phyloP scores from a whole-genome alignment of 2,888 invertebrate genomes.

The Chrysina gloriosa region DNA sequence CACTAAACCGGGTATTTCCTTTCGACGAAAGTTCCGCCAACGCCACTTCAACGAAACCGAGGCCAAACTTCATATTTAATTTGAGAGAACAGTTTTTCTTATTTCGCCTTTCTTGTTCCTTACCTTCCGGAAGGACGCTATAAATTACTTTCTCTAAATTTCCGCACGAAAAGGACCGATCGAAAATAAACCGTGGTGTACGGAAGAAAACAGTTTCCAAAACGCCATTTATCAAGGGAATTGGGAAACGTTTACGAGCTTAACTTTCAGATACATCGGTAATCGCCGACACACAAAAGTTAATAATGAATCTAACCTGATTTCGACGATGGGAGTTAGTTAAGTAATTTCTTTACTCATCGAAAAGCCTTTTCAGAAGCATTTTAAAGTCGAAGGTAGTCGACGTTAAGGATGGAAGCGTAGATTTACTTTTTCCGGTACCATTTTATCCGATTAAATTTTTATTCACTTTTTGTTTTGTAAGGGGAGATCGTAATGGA shows the following conservation, averaged over 20 bases:
- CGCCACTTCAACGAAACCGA: conserved; percentile 1
- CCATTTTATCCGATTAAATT: conserved; percentile 30
- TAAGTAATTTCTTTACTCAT: not conserved
- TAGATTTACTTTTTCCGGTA: not conserved
- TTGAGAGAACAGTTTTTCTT: conserved; percentile 34
- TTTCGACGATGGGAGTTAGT: not conserved
- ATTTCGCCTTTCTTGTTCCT: conserved; percentile 14
- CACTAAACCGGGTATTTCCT: conserved; percentile 8
- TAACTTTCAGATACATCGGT: not conserved
- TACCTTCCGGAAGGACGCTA: conserved; percentile 17
- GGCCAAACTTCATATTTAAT: conserved; percentile 31
- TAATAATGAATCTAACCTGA: not conserved
- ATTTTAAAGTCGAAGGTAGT: not conserved
- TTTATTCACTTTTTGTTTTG: conserved; percentile 13
- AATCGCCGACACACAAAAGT: not conserved
- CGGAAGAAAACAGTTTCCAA: not conserved
- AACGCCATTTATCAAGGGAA: not conserved
- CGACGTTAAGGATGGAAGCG: not conserved
- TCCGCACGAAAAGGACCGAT: not conserved
- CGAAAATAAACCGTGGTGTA: not conserved
- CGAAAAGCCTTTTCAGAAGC: not conserved
- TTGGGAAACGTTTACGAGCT: not conserved
- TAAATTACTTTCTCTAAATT: conserved; percentile 32
- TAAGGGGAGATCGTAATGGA: conserved; percentile 9
- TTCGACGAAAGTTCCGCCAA: conserved; percentile 13